Evolutionary conservation across 2,113 vertebrate species (phyloP).

Genomic region (Forbesichthys agassizii): DNA sequence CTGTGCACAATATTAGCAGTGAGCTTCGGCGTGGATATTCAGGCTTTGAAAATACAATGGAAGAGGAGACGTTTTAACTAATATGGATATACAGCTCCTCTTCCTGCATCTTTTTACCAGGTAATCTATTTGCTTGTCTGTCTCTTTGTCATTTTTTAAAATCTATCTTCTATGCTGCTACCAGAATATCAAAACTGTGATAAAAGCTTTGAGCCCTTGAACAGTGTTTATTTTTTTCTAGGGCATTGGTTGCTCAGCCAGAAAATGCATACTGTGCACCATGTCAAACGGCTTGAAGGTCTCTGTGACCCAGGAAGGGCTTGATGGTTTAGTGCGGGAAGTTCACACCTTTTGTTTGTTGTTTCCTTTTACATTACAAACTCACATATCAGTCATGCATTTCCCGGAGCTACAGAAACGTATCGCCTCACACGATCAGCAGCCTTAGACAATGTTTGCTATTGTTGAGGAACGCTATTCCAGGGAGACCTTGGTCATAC

Average conservation of each 20-base stretch:
- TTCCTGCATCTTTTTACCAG: background rate
- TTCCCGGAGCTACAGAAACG: conserved; percentile 60
- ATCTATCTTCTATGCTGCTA: background rate
- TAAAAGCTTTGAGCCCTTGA: background rate
- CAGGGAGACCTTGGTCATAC: conserved; percentile 51
- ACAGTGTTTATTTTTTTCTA: background rate
- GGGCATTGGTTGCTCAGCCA: conserved; percentile 16
- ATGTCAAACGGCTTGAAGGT: conserved; percentile 27
- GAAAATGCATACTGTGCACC: conserved; percentile 18
- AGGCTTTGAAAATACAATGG: no score
- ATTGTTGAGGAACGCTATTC: conserved; percentile 62
- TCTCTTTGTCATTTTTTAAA: background rate
- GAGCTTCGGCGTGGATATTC: no score
- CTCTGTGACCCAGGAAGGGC: conserved; percentile 39
- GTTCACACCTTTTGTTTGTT: conserved; percentile 59
- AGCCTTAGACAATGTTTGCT: conserved; percentile 49
- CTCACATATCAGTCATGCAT: conserved; percentile 53
- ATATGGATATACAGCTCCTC: no score
- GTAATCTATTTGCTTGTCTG: background rate
- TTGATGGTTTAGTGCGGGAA: conserved; percentile 39
- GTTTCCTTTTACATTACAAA: conserved; percentile 56
- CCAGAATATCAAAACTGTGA: background rate
- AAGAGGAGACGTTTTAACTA: no score
- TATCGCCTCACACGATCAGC: conserved; percentile 43
- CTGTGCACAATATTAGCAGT: no score